Evolutionary conservation across 2,113 vertebrate genomes (phyloP).

Genomic region (Cephalopholis sonnerati): DNA sequence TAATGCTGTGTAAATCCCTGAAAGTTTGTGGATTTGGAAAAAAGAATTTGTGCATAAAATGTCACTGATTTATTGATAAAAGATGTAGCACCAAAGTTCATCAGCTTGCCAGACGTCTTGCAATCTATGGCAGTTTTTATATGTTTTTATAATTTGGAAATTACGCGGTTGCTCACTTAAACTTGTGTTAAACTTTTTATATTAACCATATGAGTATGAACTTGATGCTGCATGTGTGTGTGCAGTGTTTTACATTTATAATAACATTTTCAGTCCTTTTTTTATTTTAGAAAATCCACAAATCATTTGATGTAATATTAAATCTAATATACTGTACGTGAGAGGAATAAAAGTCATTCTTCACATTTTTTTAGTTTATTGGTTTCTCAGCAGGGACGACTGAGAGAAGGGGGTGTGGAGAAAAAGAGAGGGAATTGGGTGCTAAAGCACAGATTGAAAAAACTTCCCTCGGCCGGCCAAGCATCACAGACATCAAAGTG

Average conservation of each 20-base stretch:
- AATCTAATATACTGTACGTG: neutral
- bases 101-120: neutral
- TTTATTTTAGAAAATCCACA: constrained; percentile 3
- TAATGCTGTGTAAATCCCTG: neutral
- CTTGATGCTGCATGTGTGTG: neutral
- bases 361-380: neutral
- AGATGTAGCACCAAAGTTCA: neutral
- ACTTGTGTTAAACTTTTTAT: neutral
- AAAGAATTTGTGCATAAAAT: neutral
- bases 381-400: constrained; percentile 14
- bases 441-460: constrained; percentile 66
- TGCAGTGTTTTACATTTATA: neutral
- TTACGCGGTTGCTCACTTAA: neutral
- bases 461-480: constrained; percentile 77
- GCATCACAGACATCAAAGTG: constrained; percentile 91
- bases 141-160: neutral
- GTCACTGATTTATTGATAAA: neutral
- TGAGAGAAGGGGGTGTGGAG: neutral
- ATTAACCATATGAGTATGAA: neutral
- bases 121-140: neutral
- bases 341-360: neutral
- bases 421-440: constrained; percentile 29
- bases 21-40: no score
- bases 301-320: constrained; percentile 4
- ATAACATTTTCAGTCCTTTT: neutral